Conservation (phyloP, 2,888 invertebrate genomes). For the Melieria omissa region DNA sequence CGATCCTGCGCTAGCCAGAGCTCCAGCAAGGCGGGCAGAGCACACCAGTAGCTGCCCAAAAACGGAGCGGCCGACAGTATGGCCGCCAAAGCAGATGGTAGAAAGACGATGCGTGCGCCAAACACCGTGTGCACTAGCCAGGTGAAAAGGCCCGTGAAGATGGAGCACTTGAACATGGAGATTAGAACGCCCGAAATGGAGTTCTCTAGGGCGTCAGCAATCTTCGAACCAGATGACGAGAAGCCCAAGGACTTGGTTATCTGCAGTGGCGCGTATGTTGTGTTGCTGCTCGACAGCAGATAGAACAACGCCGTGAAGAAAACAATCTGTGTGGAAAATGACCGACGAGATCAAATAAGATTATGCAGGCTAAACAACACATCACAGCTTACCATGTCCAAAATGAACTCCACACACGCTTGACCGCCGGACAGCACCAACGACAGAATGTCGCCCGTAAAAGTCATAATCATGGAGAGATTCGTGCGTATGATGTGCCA, state of each 20-base stretch:
- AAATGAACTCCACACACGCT: slow-evolving; percentile 87
- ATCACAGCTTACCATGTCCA: slow-evolving; percentile 76
- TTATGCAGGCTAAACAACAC: not conserved
- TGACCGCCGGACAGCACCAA: slow-evolving; percentile 88
- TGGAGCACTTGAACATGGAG: slow-evolving; percentile 95
- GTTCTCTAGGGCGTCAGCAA: slow-evolving; percentile 85
- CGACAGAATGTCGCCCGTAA: slow-evolving; percentile 88
- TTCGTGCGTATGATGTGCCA: slow-evolving; percentile 95
- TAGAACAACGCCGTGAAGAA: slow-evolving; percentile 98
- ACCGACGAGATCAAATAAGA: slow-evolving; percentile 3
- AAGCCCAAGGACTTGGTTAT: slow-evolving; percentile 85
- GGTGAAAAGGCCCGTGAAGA: slow-evolving; percentile 98
- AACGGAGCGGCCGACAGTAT: slow-evolving; percentile 96
- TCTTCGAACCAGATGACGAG: slow-evolving; percentile 76
- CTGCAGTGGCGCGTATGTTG: slow-evolving; percentile 93
- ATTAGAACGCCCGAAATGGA: slow-evolving; percentile 94
- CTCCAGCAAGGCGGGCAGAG: slow-evolving; percentile 92
- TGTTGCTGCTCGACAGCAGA: slow-evolving; percentile 85
- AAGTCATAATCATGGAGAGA: slow-evolving; percentile 84
- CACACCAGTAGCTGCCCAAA: slow-evolving; percentile 95
- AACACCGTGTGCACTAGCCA: slow-evolving; percentile 97
- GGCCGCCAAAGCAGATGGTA: slow-evolving; percentile 89
- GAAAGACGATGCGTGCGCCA: slow-evolving; percentile 92
- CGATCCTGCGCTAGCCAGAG: slow-evolving; percentile 93
- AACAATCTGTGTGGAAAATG: slow-evolving; percentile 76